Percentiles rank a stretch among this genome's conserved stretches.
Conservation (phyloP, 2,113 vertebrate species). For the Pollimyrus isidori region DNA sequence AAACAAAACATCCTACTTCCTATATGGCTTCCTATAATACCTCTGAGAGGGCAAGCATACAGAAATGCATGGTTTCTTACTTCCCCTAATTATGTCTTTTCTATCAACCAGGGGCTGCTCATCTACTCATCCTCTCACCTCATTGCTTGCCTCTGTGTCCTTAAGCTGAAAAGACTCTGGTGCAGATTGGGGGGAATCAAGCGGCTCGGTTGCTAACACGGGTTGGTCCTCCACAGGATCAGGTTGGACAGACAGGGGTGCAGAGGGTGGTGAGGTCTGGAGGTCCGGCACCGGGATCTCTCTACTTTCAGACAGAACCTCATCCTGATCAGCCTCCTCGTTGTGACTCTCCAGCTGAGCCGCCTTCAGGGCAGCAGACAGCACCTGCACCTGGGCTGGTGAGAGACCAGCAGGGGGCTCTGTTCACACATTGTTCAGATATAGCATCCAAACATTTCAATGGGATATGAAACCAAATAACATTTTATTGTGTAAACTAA, state of each 20-base stretch:
- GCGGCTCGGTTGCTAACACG: conserved; percentile 31
- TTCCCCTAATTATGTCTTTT: background rate
- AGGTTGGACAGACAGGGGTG: background rate
- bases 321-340: conserved; percentile 40
- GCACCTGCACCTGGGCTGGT: conserved; percentile 75
- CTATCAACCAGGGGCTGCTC: background rate
- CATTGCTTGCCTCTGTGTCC: conserved; percentile 17
- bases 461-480: background rate
- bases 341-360: conserved; percentile 62
- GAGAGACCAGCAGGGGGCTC: background rate
- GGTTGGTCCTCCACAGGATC: conserved; percentile 39
- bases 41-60: background rate
- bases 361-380: conserved; percentile 73
- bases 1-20: background rate
- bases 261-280: background rate
- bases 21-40: background rate
- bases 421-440: background rate
- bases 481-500: background rate
- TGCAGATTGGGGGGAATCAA: conserved; percentile 38
- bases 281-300: conserved; percentile 28
- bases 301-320: conserved; percentile 32
- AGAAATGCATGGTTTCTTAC: background rate
- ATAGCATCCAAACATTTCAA: background rate
- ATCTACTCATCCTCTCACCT: conserved; percentile 19
- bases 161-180: conserved; percentile 34